These are phyloP conservation scores for Myiozetetes cayanensis DNA, from an alignment of 2,113 vertebrate species.

Conservation along the genomic window DNA sequence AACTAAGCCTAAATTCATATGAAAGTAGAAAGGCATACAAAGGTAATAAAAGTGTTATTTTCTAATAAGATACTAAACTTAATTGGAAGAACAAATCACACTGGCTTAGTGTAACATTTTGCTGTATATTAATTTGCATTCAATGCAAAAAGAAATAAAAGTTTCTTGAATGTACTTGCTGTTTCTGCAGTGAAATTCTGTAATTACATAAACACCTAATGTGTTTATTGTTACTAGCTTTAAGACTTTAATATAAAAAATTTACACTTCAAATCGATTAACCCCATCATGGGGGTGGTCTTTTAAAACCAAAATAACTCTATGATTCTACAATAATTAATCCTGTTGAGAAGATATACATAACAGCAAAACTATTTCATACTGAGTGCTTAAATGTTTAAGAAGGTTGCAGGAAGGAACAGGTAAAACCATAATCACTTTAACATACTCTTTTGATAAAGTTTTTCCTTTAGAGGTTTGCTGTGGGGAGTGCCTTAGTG, in stretches of 20 bases:
- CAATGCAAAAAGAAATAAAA: neutral
- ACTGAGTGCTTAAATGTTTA: accelerated
- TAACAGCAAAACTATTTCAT: neutral
- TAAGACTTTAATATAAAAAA: neutral
- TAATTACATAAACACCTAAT: neutral
- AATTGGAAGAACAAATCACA: neutral
- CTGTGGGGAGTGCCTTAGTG: neutral
- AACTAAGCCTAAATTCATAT: neutral
- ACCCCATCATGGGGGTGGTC: neutral
- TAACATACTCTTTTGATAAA: neutral
- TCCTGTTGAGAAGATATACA: neutral
- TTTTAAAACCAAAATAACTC: neutral
- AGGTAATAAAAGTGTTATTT: neutral
- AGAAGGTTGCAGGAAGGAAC: neutral
- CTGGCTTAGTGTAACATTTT: neutral
- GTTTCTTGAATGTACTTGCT: neutral
- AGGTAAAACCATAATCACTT: neutral
- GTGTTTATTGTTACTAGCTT: neutral
- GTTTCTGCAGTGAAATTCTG: neutral
- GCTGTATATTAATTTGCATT: neutral
- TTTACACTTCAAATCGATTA: neutral
- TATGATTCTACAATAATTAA: neutral
- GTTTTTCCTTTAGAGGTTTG: neutral
- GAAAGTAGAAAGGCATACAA: neutral
- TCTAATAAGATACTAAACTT: neutral